These are phyloP conservation scores for Sebastes aleutianus DNA, from an alignment of 2,797 vertebrate genomes.

Conservation along the genomic window DNA sequence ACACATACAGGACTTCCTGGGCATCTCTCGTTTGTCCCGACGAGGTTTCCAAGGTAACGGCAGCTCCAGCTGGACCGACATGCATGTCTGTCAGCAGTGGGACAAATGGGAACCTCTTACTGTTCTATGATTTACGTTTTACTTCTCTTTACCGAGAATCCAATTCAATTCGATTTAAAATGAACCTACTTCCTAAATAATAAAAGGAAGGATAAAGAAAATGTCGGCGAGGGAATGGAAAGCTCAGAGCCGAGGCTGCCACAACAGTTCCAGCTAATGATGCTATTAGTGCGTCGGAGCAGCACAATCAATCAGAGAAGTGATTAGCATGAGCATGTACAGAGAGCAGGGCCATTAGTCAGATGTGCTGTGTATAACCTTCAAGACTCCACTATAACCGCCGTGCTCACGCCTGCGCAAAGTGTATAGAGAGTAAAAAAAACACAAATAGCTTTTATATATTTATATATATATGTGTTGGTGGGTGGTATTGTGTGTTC, in stretches of 20 bases:
- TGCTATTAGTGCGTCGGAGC: constrained; percentile 74
- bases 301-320: constrained; percentile 76
- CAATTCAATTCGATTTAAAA: constrained; percentile 50
- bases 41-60: constrained; percentile 51
- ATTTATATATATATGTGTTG: neutral
- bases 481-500: neutral
- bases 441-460: constrained; percentile 19
- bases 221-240: constrained; percentile 44
- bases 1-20: neutral
- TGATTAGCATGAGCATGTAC: constrained; percentile 79
- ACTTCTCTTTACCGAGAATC: constrained; percentile 24
- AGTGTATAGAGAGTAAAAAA: neutral
- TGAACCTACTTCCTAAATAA: constrained; percentile 46
- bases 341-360: constrained; percentile 74
- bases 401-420: constrained; percentile 6
- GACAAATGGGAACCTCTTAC: constrained; percentile 8
- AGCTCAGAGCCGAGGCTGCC: constrained; percentile 59
- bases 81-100: neutral
- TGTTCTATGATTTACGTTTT: neutral
- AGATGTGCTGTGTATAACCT: constrained; percentile 67
- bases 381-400: constrained; percentile 51
- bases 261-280: constrained; percentile 76
- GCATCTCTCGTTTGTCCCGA: neutral
- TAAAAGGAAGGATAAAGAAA: constrained; percentile 46
- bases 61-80: neutral